A percentile compares a stretch with the other conserved stretches of the same genome.
These are phyloP conservation scores for Eremophila alpestris DNA, from an alignment of 2,797 vertebrate genomes.

Conservation along the genomic window DNA sequence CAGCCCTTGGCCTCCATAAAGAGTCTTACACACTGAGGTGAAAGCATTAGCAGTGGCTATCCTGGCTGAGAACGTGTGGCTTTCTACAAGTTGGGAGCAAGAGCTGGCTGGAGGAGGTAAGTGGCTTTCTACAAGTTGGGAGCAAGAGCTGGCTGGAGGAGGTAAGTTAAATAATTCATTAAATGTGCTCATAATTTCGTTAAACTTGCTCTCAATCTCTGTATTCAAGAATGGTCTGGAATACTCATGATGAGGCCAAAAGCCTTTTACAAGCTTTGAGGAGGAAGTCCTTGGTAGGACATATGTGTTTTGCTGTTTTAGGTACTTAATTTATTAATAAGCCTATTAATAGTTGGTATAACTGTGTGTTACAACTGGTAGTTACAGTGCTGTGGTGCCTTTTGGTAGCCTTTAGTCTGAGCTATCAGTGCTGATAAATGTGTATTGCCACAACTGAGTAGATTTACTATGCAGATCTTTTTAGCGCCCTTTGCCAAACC, in stretches of 20 bases:
- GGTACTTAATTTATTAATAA: not conserved
- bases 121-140: not conserved
- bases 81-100: not conserved
- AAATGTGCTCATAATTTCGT: not conserved
- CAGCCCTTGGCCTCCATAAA: not conserved
- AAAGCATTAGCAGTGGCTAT: not conserved
- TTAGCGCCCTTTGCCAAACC: not conserved
- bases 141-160: not conserved
- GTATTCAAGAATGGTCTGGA: not conserved
- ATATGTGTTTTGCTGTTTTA: not conserved
- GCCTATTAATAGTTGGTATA: not conserved
- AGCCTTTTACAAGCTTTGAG: not conserved
- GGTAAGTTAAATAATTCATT: not conserved
- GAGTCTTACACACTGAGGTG: not conserved
- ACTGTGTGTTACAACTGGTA: not conserved
- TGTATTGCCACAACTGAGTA: not conserved
- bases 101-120: not conserved
- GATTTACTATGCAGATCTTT: not conserved
- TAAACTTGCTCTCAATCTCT: not conserved
- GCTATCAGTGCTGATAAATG: not conserved
- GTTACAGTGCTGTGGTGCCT: not conserved
- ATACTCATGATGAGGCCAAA: not conserved
- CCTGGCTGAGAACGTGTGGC: fast-evolving
- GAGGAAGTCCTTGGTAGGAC: not conserved
- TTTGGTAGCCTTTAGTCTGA: not conserved